phyloP scores from a whole-genome alignment of 2,113 vertebrate genomes.

The Sarotherodon lohbergeri region DNA sequence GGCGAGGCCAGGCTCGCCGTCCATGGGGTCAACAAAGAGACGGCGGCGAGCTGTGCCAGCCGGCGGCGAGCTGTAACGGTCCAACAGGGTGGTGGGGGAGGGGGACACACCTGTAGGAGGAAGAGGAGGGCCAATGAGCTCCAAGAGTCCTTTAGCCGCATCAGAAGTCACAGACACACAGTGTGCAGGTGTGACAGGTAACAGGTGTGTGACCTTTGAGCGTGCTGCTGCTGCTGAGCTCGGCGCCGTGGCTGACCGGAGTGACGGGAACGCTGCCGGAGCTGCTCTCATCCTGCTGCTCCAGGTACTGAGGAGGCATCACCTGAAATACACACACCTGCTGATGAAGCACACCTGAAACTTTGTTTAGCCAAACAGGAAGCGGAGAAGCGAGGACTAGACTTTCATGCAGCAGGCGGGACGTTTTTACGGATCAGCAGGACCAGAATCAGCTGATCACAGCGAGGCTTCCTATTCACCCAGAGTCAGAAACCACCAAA shows the following conservation, averaged over 20 bases:
- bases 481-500: neutral
- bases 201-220: constrained; percentile 21
- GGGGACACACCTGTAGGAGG: constrained; percentile 33
- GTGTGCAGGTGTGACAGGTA: neutral
- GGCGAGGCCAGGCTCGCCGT: constrained; percentile 62
- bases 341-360: neutral
- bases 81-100: constrained; percentile 69
- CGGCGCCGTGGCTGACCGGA: constrained; percentile 39
- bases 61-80: constrained; percentile 83
- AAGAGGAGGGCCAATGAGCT: neutral
- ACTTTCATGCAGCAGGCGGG: neutral
- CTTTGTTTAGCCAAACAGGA: neutral
- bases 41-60: constrained; percentile 58
- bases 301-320: constrained; percentile 87
- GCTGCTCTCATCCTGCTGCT: constrained; percentile 71
- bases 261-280: constrained; percentile 6
- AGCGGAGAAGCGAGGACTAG: neutral
- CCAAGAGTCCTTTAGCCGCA: neutral
- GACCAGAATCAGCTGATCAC: neutral
- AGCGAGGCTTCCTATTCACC: neutral
- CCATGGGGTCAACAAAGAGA: constrained; percentile 71
- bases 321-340: constrained; percentile 71
- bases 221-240: constrained; percentile 70
- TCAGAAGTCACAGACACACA: neutral
- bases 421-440: neutral